A percentile compares a stretch with the other conserved stretches of the same genome.
Evolutionary conservation across 2,888 invertebrate species (phyloP).

Genomic region (Hymenopus coronatus): DNA sequence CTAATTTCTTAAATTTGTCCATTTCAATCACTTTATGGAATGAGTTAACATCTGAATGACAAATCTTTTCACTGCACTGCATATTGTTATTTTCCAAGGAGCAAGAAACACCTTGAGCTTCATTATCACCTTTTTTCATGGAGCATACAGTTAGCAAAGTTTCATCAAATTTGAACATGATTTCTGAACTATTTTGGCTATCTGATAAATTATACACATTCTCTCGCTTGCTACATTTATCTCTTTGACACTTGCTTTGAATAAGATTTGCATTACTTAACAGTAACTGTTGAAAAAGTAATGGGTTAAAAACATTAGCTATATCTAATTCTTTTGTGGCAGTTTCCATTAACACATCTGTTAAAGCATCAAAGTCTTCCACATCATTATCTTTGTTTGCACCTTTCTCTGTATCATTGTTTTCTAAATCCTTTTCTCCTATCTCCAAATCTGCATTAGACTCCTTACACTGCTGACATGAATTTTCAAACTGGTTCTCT

Average conservation of each 20-base stretch:
- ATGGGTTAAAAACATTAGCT: slow-evolving; percentile 43
- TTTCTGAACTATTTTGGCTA: background rate
- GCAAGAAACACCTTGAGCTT: background rate
- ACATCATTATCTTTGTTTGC: slow-evolving; percentile 50
- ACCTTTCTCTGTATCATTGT: background rate
- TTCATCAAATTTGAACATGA: background rate
- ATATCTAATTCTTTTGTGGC: slow-evolving; percentile 38
- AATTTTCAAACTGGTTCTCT: background rate
- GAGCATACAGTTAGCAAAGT: background rate
- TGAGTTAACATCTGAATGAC: background rate
- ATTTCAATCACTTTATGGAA: background rate
- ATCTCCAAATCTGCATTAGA: background rate
- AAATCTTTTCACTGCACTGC: background rate
- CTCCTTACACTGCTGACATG: background rate
- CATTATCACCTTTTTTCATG: background rate
- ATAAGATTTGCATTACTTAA: background rate
- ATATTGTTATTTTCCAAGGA: background rate
- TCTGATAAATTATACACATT: background rate
- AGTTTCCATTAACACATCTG: slow-evolving; percentile 48
- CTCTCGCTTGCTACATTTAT: background rate
- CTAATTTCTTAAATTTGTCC: background rate
- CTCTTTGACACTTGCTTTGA: background rate
- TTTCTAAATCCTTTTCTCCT: too few species aligned
- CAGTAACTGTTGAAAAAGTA: slow-evolving; percentile 43
- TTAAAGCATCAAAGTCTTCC: slow-evolving; percentile 54